Conservation (phyloP, 1,140 invertebrate genomes). For the Drosophila ercepeae region DNA sequence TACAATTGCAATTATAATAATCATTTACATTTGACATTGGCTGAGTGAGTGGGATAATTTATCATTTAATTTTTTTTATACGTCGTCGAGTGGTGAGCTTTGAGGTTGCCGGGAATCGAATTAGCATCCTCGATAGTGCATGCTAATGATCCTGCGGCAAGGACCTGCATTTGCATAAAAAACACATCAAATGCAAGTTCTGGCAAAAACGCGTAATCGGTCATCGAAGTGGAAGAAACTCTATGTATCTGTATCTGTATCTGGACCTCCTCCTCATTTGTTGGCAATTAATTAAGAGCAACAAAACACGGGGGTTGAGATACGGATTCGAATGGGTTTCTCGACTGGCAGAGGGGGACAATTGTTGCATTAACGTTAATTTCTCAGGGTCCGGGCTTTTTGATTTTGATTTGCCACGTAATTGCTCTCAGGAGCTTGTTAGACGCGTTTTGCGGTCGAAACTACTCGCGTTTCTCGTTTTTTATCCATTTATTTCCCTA, state of each 20-base stretch:
- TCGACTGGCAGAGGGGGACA: conserved; percentile 11
- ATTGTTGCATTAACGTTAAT: conserved; percentile 71
- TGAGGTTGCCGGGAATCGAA: conserved; percentile 11
- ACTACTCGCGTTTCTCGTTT: conserved; percentile 46
- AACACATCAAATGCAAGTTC: conserved; percentile 68
- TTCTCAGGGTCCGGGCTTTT: conserved; percentile 28
- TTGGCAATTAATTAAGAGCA: conserved; percentile 65
- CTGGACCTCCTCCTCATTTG: conserved; percentile 39
- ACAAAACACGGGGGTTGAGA: conserved; percentile 24
- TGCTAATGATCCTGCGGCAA: conserved; percentile 65
- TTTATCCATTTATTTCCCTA: conserved; percentile 58
- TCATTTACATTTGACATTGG: conserved; percentile 81
- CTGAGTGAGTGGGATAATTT: conserved; percentile 65
- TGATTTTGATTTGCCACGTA: conserved; percentile 35
- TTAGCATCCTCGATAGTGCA: too few relatives aligned
- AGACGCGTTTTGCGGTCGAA: conserved; percentile 54
- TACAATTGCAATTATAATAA: conserved; percentile 80
- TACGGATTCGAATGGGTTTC: not conserved
- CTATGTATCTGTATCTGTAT: not conserved
- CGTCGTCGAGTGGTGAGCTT: conserved; percentile 14
- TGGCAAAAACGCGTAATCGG: conserved; percentile 24
- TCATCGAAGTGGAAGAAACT: conserved; percentile 57
- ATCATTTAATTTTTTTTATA: conserved; percentile 68
- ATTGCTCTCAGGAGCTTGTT: conserved; percentile 40
- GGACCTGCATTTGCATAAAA: conserved; percentile 73